phyloP scores from a whole-genome alignment of 2,888 invertebrate species.

The Galeruca laticollis region DNA sequence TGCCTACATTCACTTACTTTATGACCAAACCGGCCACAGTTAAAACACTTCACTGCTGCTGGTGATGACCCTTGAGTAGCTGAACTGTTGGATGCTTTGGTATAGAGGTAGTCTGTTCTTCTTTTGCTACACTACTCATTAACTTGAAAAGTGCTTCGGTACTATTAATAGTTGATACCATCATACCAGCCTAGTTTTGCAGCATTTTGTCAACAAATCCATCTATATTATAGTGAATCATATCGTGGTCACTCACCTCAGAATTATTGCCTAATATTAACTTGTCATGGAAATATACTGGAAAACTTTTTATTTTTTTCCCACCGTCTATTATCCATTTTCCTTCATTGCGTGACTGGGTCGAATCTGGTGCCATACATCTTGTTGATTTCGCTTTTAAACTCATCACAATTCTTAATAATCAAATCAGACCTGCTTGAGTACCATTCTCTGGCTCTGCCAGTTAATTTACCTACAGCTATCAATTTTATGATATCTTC shows the following conservation, averaged over 20 bases:
- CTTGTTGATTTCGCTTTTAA: conserved; percentile 9
- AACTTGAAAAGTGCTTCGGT: no score
- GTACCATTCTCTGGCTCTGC: no score
- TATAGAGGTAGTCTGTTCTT: no score
- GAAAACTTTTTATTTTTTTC: conserved; percentile 1
- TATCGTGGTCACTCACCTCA: conserved; percentile 13
- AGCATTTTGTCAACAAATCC: conserved; percentile 20
- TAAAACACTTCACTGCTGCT: no score
- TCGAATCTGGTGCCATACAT: conserved; percentile 7
- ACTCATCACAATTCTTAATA: not conserved
- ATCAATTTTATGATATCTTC: no score
- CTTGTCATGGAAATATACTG: conserved; percentile 14
- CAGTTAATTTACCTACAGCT: no score
- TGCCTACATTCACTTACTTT: no score
- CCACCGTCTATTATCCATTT: conserved; percentile 15
- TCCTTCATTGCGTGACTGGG: no score
- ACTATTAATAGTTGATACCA: conserved; percentile 8
- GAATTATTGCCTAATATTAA: conserved; percentile 19
- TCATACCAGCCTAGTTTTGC: conserved; percentile 40
- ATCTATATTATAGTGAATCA: conserved; percentile 23
- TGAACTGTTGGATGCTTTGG: no score
- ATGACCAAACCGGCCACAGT: no score
- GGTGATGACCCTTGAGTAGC: no score
- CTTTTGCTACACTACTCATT: no score
- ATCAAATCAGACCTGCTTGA: conserved; percentile 10